A percentile compares a stretch with the other conserved stretches of the same genome.
phyloP scores from a whole-genome alignment of 2,888 invertebrate species.

The Drosophila barbarae region DNA sequence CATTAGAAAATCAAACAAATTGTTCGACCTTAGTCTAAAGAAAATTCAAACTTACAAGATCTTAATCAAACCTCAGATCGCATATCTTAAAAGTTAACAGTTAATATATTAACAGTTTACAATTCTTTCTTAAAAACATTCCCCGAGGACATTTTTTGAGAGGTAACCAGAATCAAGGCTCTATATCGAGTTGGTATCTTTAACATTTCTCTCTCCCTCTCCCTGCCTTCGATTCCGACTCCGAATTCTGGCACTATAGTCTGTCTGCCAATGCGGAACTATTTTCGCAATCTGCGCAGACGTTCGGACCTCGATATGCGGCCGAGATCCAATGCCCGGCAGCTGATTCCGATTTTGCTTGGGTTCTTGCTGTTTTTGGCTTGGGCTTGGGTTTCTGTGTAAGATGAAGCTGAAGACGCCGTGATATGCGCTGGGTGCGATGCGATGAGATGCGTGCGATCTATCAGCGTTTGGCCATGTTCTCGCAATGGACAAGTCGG shows the following conservation, averaged over 20 bases:
- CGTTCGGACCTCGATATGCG: slow-evolving; percentile 40
- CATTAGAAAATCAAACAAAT: background rate
- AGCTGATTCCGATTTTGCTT: slow-evolving; percentile 23
- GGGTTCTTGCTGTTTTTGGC: slow-evolving; percentile 3
- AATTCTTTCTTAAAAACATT: too few relatives aligned
- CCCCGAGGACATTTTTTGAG: background rate
- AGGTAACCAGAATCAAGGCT: background rate
- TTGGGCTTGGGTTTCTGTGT: slow-evolving; percentile 49
- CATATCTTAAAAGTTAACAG: too few relatives aligned
- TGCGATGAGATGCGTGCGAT: slow-evolving; percentile 56
- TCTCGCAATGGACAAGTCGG: slow-evolving; percentile 41
- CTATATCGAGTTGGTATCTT: background rate
- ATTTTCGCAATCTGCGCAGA: slow-evolving; percentile 37
- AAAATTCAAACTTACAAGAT: background rate
- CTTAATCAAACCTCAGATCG: too few relatives aligned
- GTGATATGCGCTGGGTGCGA: slow-evolving; percentile 60
- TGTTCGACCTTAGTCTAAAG: background rate
- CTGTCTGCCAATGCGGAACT: slow-evolving; percentile 44
- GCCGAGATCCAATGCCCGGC: slow-evolving; percentile 34
- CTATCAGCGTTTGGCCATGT: slow-evolving; percentile 69
- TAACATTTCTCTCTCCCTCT: background rate
- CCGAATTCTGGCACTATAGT: background rate
- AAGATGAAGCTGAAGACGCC: slow-evolving; percentile 44
- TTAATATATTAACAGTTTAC: too few relatives aligned
- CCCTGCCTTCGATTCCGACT: background rate